Evolutionary conservation across 37 sponge, comb jelly and placozoan species (phyloP), one percentile per base, ranked within the genome.

Genomic region (Beroe forskalii): DNA sequence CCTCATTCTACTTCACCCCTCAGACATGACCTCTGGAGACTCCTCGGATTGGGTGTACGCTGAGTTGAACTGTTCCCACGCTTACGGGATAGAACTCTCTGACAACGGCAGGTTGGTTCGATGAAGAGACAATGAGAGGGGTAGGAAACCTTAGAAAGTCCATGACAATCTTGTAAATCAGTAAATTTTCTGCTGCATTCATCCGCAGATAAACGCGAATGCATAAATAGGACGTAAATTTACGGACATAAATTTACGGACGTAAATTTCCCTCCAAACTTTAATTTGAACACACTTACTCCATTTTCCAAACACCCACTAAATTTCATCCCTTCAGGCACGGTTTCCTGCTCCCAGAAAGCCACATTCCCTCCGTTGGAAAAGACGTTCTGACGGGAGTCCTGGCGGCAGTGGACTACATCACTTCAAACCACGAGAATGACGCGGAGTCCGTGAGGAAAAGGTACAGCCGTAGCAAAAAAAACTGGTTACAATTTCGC

Each of bases 21-120:
- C 48, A 80, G 86, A 80, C 31, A 27, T 80, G 25, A 80, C 86
- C 14, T 44, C 55, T 0, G 86, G 86, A 41, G 86, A 80, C 31
- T 80, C 86, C 44, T 80, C 86, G 14, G 86, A 80, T 37, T 80
- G 86, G 86, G 86, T 80, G 1, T 80, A 80, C 55, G 22, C 86
- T 4, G 55, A 80, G 30, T 24, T 80, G 55, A 41, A 80, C 86
- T 80, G 86, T 44, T 44, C 55, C 28, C 86, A 80, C 31, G 35
- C 86, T 20, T 80, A 80, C 55, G 86, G 86, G 1, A 80, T 80
- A 3, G 86, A 80, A 27, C 86, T 80, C 1, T 32, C 38, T 1
- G 86, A 80, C 27, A 39, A 38, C 24, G 86, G 86, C 22, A 32
- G 86, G 55, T 80, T n/a, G n/a, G n/a, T n/a, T n/a, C n/a, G n/a